phyloP scores from a whole-genome alignment of 1,140 invertebrate genomes.

The Lanistes nyassanus region DNA sequence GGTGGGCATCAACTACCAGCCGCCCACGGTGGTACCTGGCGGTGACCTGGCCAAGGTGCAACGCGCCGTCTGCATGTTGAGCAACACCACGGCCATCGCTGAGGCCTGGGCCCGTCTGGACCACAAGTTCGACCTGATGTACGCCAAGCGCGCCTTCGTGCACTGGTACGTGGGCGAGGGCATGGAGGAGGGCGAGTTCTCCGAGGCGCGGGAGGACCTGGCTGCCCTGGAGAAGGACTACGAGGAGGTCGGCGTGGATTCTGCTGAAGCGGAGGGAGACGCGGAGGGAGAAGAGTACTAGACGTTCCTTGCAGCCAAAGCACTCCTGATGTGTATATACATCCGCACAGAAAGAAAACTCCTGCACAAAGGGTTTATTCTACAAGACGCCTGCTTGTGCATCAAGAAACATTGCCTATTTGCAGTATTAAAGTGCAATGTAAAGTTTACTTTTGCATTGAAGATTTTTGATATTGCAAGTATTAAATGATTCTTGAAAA shows the following conservation, averaged over 20 bases:
- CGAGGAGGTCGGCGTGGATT: constrained; percentile 82
- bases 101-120: constrained; percentile 2
- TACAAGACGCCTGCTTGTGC: too few species aligned
- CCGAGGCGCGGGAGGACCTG: constrained; percentile 79
- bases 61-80: background rate
- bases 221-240: constrained; percentile 75
- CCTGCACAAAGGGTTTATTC: too few species aligned
- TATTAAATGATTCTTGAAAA: too few species aligned
- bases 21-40: background rate
- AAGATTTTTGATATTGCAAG: too few species aligned
- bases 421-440: too few species aligned
- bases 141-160: constrained; percentile 52
- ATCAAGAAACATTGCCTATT: constrained; percentile 53
- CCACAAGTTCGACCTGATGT: constrained; percentile 9
- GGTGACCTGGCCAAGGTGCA: constrained; percentile 9
- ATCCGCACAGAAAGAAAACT: too few species aligned
- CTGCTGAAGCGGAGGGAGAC: constrained; percentile 71
- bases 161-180: constrained; percentile 78
- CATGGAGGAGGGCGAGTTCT: constrained; percentile 81
- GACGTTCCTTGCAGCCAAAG: background rate
- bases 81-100: background rate
- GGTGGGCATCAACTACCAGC: constrained; percentile 11
- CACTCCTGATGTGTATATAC: too few species aligned
- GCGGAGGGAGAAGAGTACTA: constrained; percentile 72
- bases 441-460: too few species aligned